Evolutionary conservation across 1,140 invertebrate genomes (phyloP).

Genomic region (Euschistus heros): DNA sequence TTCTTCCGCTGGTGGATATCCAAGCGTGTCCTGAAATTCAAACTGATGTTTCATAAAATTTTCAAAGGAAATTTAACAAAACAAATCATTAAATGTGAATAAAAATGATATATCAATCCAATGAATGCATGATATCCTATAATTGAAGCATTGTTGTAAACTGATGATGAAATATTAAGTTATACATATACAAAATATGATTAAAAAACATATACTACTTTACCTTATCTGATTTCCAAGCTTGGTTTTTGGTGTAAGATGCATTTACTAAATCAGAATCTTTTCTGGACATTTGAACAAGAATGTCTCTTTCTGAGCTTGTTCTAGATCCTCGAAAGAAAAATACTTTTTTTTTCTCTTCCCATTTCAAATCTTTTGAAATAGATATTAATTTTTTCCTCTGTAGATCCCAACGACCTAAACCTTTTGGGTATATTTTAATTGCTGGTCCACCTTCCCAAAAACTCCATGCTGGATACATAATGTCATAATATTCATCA

Average conservation of each 20-base stretch:
- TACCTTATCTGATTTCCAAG: slow-evolving; percentile 86
- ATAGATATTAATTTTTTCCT: slow-evolving; percentile 56
- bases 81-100: background rate
- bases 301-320: slow-evolving; percentile 74
- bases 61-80: background rate
- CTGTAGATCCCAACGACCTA: slow-evolving; percentile 85
- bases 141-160: background rate
- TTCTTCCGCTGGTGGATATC: slow-evolving; percentile 69
- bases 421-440: slow-evolving; percentile 78
- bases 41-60: slow-evolving; percentile 11
- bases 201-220: slow-evolving; percentile 25
- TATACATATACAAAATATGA: background rate
- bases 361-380: slow-evolving; percentile 62
- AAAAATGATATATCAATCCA: background rate
- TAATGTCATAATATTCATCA: slow-evolving; percentile 76
- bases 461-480: slow-evolving; percentile 95
- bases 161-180: background rate
- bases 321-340: slow-evolving; percentile 94
- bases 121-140: background rate
- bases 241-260: slow-evolving; percentile 95
- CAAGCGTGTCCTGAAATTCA: slow-evolving; percentile 66
- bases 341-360: slow-evolving; percentile 57
- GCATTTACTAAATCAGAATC: slow-evolving; percentile 76
- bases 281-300: slow-evolving; percentile 74
- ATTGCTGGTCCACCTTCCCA: slow-evolving; percentile 97